Conservation (phyloP, 2,113 vertebrate species). For the Petroica traversi region DNA sequence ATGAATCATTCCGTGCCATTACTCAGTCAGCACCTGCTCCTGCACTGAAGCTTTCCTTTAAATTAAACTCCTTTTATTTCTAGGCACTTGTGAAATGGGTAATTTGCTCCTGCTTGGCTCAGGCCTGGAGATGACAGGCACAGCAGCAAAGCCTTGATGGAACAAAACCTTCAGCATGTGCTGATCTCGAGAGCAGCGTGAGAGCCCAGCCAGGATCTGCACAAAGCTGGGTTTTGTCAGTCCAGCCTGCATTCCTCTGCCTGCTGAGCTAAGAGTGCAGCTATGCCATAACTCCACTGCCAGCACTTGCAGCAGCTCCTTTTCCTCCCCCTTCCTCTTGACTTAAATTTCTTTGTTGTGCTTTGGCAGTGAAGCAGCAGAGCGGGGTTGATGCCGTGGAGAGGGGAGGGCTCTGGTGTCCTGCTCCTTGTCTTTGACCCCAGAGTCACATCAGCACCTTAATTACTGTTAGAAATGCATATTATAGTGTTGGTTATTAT, state of each 20-base stretch:
- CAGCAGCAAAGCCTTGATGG: background rate
- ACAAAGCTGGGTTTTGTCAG: background rate
- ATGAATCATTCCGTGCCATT: background rate
- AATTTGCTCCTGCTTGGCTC: background rate
- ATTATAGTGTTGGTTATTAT: too few relatives aligned
- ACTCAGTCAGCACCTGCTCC: constrained; percentile 16
- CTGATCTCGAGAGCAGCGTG: background rate
- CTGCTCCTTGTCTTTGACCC: background rate
- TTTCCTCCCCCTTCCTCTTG: background rate
- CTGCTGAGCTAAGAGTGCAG: background rate
- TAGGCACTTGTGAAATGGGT: background rate
- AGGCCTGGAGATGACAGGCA: background rate
- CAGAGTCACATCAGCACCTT: background rate
- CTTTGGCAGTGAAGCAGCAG: background rate
- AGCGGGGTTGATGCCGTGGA: background rate
- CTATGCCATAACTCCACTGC: background rate
- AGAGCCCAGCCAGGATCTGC: background rate
- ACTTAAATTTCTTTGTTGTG: background rate
- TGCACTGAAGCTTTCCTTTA: background rate
- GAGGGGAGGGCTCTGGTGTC: background rate
- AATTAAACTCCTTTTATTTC: background rate
- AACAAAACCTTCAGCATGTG: background rate
- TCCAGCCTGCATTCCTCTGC: background rate
- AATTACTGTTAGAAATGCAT: too few relatives aligned
- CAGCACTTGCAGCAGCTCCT: background rate